These are phyloP conservation scores for Aspidoscelis tigris DNA, from an alignment of 2,113 vertebrate species.

Conservation along the genomic window DNA sequence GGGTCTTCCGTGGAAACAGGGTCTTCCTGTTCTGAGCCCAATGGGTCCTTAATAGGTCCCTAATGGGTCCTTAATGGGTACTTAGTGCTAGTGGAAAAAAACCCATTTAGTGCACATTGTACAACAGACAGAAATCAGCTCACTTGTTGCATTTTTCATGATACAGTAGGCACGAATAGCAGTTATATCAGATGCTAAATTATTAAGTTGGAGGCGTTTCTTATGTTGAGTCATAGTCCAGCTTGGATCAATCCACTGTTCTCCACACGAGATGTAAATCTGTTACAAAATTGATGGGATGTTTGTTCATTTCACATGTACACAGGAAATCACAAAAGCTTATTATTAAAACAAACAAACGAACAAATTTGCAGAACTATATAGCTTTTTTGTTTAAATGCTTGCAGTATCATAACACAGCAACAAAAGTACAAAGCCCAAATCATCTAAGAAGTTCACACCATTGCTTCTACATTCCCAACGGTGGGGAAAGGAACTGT, in stretches of 20 bases:
- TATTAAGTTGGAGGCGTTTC: conserved; percentile 59
- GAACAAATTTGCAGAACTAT: no score
- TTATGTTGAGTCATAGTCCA: conserved; percentile 51
- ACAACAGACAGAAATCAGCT: conserved; percentile 9
- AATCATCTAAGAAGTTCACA: no score
- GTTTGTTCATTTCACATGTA: conserved; percentile 17
- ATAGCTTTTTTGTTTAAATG: no score
- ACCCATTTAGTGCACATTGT: background rate
- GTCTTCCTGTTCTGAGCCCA: no score
- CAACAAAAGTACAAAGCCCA: background rate
- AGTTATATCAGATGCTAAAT: conserved; percentile 65
- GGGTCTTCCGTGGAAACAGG: no score
- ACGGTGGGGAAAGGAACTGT: no score
- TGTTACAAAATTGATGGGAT: conserved; percentile 41
- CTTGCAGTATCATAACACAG: background rate
- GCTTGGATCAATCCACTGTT: conserved; percentile 63
- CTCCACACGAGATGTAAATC: conserved; percentile 71
- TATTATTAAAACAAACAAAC: background rate
- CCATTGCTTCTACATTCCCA: no score
- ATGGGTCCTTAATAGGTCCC: no score
- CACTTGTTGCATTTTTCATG: conserved; percentile 59
- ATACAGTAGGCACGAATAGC: conserved; percentile 63
- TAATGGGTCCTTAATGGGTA: no score
- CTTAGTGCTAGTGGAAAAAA: no score
- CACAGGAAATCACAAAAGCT: background rate